Conservation (phyloP, 1,140 invertebrate species). For the Drosophila parabipectinata region DNA sequence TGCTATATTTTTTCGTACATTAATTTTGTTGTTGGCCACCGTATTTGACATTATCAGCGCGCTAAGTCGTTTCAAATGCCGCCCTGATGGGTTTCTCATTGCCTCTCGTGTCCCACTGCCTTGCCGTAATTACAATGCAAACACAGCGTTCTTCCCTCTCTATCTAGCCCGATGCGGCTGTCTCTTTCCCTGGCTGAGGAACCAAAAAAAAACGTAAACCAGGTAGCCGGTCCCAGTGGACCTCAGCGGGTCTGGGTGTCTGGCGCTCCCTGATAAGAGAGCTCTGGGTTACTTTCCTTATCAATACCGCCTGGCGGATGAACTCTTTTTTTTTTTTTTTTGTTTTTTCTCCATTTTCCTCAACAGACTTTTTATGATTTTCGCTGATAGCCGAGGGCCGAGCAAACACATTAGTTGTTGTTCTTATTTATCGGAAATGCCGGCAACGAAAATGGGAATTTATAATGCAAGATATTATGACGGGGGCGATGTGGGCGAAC, state of each 20-base stretch:
- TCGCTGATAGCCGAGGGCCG: neutral
- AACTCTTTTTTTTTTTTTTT: constrained; percentile 1
- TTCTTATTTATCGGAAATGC: constrained; percentile 24
- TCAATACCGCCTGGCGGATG: constrained; percentile 17
- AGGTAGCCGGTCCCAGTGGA: constrained; percentile 33
- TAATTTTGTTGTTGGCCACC: constrained; percentile 4
- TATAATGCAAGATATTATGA: constrained; percentile 7
- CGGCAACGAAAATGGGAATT: neutral
- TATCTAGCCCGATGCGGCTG: neutral
- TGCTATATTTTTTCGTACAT: constrained; percentile 10
- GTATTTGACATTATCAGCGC: constrained; percentile 69
- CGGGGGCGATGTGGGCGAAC: neutral
- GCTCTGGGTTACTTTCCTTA: constrained; percentile 46
- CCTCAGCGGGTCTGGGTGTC: constrained; percentile 8
- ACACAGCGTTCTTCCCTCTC: constrained; percentile 12
- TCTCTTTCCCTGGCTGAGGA: too few relatives aligned
- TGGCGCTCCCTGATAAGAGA: constrained; percentile 52
- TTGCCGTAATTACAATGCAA: constrained; percentile 60
- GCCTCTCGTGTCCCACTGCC: constrained; percentile 13
- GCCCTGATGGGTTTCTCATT: constrained; percentile 57
- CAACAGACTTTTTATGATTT: neutral
- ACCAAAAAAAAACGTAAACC: constrained; percentile 19
- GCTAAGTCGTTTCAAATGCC: constrained; percentile 65
- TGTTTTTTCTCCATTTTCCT: neutral
- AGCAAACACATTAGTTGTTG: constrained; percentile 56